Percentiles rank a stretch among this genome's conserved stretches.
Conservation (phyloP, 2,113 vertebrate species). For the Petrocephalus zakoni region DNA sequence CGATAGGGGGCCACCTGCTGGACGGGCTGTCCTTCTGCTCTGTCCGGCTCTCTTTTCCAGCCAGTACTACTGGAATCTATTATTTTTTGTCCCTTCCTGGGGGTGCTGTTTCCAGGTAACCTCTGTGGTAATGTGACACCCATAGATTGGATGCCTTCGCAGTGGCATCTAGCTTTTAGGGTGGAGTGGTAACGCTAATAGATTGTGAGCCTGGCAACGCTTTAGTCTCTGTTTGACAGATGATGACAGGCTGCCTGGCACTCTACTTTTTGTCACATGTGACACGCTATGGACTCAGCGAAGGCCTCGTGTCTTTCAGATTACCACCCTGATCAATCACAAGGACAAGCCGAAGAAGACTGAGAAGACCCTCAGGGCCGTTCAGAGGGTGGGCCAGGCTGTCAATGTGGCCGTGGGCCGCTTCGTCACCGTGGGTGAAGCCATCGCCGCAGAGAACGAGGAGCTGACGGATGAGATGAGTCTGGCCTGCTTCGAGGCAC, state of each 20-base stretch:
- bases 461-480: constrained; percentile 95
- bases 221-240: background rate
- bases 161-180: background rate
- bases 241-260: background rate
- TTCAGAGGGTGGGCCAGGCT: constrained; percentile 89
- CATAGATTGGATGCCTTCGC: background rate
- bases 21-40: background rate
- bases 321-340: constrained; percentile 96
- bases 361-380: constrained; percentile 84
- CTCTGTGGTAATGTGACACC: background rate
- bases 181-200: background rate
- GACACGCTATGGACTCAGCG: background rate
- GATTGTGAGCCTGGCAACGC: background rate
- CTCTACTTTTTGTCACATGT: background rate
- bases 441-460: constrained; percentile 87
- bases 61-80: background rate
- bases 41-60: too few relatives aligned
- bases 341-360: constrained; percentile 95
- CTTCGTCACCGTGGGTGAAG: constrained; percentile 92
- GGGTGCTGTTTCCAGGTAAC: background rate
- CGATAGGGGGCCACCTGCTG: background rate
- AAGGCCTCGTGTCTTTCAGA: constrained; percentile 61
- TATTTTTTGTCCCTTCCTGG: background rate
- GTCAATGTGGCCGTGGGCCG: constrained; percentile 88
- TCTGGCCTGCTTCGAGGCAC: constrained; percentile 85